Conservation (phyloP, 2,888 invertebrate species). For the Pteria penguin region DNA sequence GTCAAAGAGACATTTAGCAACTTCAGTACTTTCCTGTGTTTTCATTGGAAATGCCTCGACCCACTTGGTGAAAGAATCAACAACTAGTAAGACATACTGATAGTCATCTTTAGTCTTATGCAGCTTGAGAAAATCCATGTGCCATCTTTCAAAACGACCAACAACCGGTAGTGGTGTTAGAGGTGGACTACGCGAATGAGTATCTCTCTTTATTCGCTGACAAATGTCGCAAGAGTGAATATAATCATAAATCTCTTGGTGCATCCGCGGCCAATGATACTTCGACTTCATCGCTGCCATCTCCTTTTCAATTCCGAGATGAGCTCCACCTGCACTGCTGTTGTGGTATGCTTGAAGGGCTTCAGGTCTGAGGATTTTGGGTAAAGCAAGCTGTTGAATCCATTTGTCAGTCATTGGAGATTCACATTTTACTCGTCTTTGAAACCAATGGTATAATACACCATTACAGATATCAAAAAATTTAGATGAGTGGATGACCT, state of each 20-base stretch:
- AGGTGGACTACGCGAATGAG: background rate
- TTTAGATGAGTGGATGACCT: background rate
- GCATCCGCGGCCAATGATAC: constrained; percentile 31
- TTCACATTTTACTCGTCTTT: background rate
- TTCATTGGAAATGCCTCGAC: constrained; percentile 46
- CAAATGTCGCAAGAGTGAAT: constrained; percentile 36
- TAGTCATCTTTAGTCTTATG: constrained; percentile 34
- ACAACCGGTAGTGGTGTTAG: constrained; percentile 13
- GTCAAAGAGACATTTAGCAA: constrained; percentile 33
- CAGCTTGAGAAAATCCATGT: constrained; percentile 28
- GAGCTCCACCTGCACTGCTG: constrained; percentile 9
- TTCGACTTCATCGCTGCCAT: constrained; percentile 30
- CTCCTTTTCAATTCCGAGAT: constrained; percentile 23
- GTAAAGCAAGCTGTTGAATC: constrained; percentile 41
- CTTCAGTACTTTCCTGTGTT: too few species aligned
- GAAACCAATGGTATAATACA: constrained; percentile 5
- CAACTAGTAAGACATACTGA: constrained; percentile 46
- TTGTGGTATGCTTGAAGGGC: constrained; percentile 8
- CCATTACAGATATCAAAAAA: constrained; percentile 11
- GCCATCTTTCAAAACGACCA: constrained; percentile 19
- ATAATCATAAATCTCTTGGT: constrained; percentile 32
- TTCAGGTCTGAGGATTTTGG: constrained; percentile 2
- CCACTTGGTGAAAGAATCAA: constrained; percentile 48
- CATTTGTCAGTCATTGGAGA: constrained; percentile 10
- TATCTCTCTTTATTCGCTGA: constrained; percentile 37